Evolutionary conservation across 2,113 vertebrate species (phyloP).

Genomic region (Argyrosomus japonicus): DNA sequence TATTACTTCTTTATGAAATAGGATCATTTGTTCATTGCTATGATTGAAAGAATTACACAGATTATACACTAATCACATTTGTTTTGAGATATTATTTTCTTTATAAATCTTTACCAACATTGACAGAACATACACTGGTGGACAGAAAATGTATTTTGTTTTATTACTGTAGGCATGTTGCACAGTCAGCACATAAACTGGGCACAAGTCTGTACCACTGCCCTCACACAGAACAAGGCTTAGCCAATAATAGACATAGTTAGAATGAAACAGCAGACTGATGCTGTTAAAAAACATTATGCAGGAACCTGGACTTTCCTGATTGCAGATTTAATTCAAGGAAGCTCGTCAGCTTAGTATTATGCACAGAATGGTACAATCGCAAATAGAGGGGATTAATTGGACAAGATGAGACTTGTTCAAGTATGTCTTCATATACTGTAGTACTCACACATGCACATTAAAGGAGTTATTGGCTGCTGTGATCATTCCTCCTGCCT

Average conservation of each 20-base stretch:
- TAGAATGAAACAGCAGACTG: conserved; percentile 42
- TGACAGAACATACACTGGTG: neutral
- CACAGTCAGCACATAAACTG: conserved; percentile 42
- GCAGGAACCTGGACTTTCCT: neutral
- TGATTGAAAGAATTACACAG: conserved; percentile 13
- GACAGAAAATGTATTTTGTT: neutral
- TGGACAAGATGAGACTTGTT: neutral
- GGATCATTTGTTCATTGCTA: conserved; percentile 4
- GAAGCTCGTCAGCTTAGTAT: neutral
- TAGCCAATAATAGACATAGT: conserved; percentile 43
- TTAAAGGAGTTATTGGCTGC: neutral
- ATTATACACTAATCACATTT: conserved; percentile 18
- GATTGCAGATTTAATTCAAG: neutral
- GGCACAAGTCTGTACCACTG: conserved; percentile 29
- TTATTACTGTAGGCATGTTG: conserved; percentile 30
- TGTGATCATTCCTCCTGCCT: neutral
- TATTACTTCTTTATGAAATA: conserved; percentile 10
- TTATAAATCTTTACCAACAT: neutral
- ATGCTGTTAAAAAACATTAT: conserved; percentile 25
- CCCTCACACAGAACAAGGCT: conserved; percentile 32
- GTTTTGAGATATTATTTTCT: neutral
- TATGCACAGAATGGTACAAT: neutral
- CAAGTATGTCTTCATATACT: neutral
- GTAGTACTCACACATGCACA: neutral
- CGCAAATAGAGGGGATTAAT: too few species aligned